Evolutionary conservation across 2,888 invertebrate species (phyloP).

Genomic region (Cremastobaeus sp.): DNA sequence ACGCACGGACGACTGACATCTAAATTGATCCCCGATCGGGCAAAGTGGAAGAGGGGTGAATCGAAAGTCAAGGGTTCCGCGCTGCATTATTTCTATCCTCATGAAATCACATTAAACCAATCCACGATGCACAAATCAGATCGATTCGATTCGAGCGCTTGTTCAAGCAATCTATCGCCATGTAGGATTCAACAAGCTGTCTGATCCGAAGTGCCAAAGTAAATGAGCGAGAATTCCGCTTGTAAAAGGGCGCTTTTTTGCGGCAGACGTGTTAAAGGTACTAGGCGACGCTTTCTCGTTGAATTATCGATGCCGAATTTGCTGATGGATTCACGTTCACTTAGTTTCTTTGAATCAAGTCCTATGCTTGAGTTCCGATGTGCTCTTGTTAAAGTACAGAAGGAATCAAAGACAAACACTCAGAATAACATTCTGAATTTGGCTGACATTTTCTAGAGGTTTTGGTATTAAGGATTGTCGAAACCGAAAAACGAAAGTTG

Average conservation of each 20-base stretch:
- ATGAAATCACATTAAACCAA: constrained; percentile 61
- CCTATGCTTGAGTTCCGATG: too few species aligned
- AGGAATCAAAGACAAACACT: too few species aligned
- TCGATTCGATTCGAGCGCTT: constrained; percentile 14
- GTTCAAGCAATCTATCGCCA: constrained; percentile 31
- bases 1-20: constrained; percentile 75
- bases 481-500: too few species aligned
- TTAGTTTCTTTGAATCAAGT: too few species aligned
- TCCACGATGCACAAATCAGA: constrained; percentile 27
- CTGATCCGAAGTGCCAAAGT: constrained; percentile 27
- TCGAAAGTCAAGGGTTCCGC: constrained; percentile 52
- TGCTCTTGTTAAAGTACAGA: too few species aligned
- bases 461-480: too few species aligned
- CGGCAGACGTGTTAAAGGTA: constrained; percentile 8
- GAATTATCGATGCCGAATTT: not conserved
- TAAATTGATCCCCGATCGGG: constrained; percentile 76
- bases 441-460: too few species aligned
- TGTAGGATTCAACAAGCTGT: constrained; percentile 50
- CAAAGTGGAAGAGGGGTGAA: constrained; percentile 43
- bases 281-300: too few species aligned
- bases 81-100: constrained; percentile 65
- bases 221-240: constrained; percentile 24
- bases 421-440: too few species aligned
- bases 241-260: constrained; percentile 23
- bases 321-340: too few species aligned